A percentile compares a stretch with the other conserved stretches of the same genome.
These are phyloP conservation scores for Drosophila novamexicana DNA, from an alignment of 1,140 invertebrate genomes.

Conservation along the genomic window DNA sequence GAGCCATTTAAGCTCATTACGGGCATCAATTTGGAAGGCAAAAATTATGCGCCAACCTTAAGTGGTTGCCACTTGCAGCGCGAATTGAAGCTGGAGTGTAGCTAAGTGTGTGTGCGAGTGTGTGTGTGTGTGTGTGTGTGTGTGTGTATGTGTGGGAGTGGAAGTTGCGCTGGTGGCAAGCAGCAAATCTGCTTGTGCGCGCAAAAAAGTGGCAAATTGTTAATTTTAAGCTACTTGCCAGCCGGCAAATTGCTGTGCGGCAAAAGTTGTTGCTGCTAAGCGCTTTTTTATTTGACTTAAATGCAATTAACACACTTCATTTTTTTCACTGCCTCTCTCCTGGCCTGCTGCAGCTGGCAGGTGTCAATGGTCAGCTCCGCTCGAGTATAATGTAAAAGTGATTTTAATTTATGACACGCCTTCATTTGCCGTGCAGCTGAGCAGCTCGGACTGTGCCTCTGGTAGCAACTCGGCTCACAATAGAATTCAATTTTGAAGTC, in stretches of 20 bases:
- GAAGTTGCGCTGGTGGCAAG: conserved; percentile 4
- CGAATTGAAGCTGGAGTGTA: conserved; percentile 19
- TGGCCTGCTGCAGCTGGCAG: conserved; percentile 9
- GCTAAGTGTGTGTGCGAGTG: not conserved
- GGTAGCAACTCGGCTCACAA: conserved; percentile 32
- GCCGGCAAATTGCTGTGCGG: conserved; percentile 15
- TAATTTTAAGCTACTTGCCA: conserved; percentile 73
- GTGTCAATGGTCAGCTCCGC: conserved; percentile 4
- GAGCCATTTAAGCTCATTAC: conserved; percentile 84
- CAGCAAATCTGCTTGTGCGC: conserved; percentile 53
- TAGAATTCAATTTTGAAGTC: conserved; percentile 64
- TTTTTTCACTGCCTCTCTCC: not conserved
- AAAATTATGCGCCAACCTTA: conserved; percentile 67
- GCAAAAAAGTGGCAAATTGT: conserved; percentile 76
- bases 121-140: too few relatives aligned
- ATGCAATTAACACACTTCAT: conserved; percentile 31
- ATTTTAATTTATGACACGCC: conserved; percentile 25
- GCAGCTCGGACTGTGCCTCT: not conserved
- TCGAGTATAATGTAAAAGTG: conserved; percentile 16
- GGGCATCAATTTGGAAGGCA: conserved; percentile 79
- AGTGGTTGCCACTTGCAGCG: conserved; percentile 60
- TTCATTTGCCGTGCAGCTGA: not conserved
- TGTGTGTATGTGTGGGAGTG: conserved; percentile 23
- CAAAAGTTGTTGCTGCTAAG: conserved; percentile 37
- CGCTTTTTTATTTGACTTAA: conserved; percentile 32